Conservation (phyloP, 2,113 vertebrate genomes). For the Elephantulus edwardii region DNA sequence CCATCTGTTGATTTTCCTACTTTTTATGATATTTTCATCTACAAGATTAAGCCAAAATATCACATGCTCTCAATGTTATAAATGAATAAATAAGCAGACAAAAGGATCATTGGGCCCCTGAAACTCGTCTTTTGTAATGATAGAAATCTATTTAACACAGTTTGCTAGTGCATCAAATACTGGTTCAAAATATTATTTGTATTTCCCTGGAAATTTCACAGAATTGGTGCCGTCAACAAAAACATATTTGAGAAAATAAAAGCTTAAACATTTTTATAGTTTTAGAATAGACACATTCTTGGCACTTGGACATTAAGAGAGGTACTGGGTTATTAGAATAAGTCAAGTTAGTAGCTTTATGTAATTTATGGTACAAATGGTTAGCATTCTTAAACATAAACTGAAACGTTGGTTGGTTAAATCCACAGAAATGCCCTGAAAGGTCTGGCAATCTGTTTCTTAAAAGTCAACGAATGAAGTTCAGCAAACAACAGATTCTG, state of each 20-base stretch:
- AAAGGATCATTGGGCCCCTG: conserved; percentile 34
- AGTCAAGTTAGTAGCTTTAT: conserved; percentile 16
- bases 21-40: conserved; percentile 48
- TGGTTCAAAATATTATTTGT: conserved; percentile 63
- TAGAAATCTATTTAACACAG: conserved; percentile 59
- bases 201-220: conserved; percentile 50
- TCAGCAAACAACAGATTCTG: no score
- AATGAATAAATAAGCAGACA: conserved; percentile 58
- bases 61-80: conserved; percentile 44
- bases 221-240: conserved; percentile 38
- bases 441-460: neutral
- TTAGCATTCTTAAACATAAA: neutral
- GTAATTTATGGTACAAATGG: neutral
- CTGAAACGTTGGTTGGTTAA: neutral
- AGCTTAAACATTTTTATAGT: neutral
- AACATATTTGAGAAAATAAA: conserved; percentile 19
- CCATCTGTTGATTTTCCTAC: conserved; percentile 35
- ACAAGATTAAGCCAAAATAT: conserved; percentile 49
- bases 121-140: conserved; percentile 50
- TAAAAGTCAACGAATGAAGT: neutral
- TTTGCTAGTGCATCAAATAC: conserved; percentile 31
- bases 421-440: neutral
- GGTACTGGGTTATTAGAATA: neutral
- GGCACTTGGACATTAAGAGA: neutral
- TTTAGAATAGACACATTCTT: conserved; percentile 11